Evolutionary conservation across 2,888 invertebrate species (phyloP), one percentile per base, ranked within the genome.

Genomic region (Thereva unica): DNA sequence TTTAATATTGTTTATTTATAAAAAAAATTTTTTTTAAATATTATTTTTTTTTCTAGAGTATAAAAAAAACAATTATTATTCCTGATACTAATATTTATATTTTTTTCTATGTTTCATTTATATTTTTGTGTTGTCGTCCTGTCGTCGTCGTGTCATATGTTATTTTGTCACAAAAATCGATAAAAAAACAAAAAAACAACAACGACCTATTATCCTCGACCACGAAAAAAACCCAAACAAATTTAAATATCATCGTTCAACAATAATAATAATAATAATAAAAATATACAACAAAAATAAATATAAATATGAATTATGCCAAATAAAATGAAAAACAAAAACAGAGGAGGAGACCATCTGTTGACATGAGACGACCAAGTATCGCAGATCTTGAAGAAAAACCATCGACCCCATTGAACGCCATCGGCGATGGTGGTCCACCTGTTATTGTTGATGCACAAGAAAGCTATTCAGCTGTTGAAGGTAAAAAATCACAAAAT

Each of bases 401-500:
- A 73, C 91, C 93, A 52, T 94, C 93, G 59, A 93, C 95, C 64
- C 95, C 97, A 55, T 84, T 97, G 72, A 89, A 88, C 78, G 86
- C 92, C 71, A 80, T 87, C 64, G 95, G 94, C 71, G 86, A 87
- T 76, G 87, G 87, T 71, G 94, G 93, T 69, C 93, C 95, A 72
- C 95, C 97, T 47, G 86, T 87, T 72, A 96, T 97, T 79, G 89
- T 95, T 72, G 95, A 95, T 81, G 91, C 93, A 52, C 93, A 95
- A 80, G 94, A 95, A 79, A 97, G 92, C 78, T 96, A 97, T 82
- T 92, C 96, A 53, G 95, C 95, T 68, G 91, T 95, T 82, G 98
- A 98, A 90, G 97, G 97, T 96, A 80, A 73, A 80, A 73, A 23
- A 23, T 23, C 23, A 23, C 23, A 23, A 23, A n/a, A n/a, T n/a